Conservation (phyloP, 2,888 invertebrate species). For the Dolichomitus sp. region DNA sequence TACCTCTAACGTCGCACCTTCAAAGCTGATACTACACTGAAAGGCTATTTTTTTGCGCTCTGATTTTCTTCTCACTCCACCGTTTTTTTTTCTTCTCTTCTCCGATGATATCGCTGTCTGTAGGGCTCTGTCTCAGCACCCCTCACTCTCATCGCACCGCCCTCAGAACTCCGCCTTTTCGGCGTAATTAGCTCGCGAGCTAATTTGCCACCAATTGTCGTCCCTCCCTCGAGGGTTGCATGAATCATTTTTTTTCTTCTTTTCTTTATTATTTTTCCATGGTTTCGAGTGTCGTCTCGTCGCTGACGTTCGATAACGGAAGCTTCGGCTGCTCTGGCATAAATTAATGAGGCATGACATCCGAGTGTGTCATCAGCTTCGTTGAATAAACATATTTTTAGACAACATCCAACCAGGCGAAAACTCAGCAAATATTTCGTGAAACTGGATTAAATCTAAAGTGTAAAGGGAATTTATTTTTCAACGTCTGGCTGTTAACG, state of each 20-base stretch:
- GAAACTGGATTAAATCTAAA: background rate
- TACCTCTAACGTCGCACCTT: slow-evolving; percentile 36
- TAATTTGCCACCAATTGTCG: slow-evolving; percentile 80
- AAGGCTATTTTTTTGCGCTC: slow-evolving; percentile 51
- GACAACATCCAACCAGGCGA: background rate
- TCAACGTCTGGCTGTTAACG: background rate
- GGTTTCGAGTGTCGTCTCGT: slow-evolving; percentile 50
- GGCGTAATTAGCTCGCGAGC: slow-evolving; percentile 82
- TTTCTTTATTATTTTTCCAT: slow-evolving; percentile 33
- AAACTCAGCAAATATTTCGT: background rate
- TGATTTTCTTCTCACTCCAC: slow-evolving; percentile 30
- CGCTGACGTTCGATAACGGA: slow-evolving; percentile 47
- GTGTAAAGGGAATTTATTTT: background rate
- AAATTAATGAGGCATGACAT: slow-evolving; percentile 26
- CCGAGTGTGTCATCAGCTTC: slow-evolving; percentile 17
- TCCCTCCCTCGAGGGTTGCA: slow-evolving; percentile 46
- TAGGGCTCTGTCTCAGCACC: slow-evolving; percentile 40
- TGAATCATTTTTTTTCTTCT: slow-evolving; percentile 28
- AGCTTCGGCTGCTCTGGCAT: slow-evolving; percentile 33
- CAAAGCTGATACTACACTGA: slow-evolving; percentile 57
- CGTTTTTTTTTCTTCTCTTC: slow-evolving; percentile 22
- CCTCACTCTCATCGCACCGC: slow-evolving; percentile 69
- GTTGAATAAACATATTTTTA: background rate
- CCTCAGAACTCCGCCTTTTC: slow-evolving; percentile 71
- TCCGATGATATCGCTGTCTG: slow-evolving; percentile 36